phyloP scores from a whole-genome alignment of 1,140 invertebrate species.

The Limonius californicus region DNA sequence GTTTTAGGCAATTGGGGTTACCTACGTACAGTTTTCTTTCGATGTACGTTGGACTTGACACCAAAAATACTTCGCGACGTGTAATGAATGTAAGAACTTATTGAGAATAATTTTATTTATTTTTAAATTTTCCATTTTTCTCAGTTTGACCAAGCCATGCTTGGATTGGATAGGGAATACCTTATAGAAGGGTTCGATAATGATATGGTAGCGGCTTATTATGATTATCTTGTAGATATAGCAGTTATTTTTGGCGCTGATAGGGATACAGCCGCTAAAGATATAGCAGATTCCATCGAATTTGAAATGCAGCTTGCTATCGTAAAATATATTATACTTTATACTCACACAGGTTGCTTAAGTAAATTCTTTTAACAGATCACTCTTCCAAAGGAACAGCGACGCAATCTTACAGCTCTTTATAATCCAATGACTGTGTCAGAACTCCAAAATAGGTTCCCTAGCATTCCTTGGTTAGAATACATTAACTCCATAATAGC shows the following conservation, averaged over 20 bases:
- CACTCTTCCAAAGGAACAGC: constrained; percentile 2
- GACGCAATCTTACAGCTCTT: neutral
- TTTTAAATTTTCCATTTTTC: neutral
- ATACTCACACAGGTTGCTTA: neutral
- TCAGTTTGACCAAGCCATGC: constrained; percentile 88
- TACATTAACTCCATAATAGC: constrained; percentile 53
- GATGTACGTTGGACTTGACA: constrained; percentile 82
- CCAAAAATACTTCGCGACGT: constrained; percentile 81
- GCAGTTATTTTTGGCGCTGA: constrained; percentile 84
- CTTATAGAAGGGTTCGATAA: constrained; percentile 76
- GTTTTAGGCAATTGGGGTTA: constrained; percentile 73
- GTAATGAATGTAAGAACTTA: constrained; percentile 86
- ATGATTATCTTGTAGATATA: constrained; percentile 82
- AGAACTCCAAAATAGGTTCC: constrained; percentile 51
- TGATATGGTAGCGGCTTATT: constrained; percentile 74
- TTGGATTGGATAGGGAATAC: constrained; percentile 86
- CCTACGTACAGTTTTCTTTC: constrained; percentile 89
- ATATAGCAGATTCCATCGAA: constrained; percentile 77
- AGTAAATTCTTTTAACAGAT: too few relatives aligned
- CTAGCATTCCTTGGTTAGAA: constrained; percentile 53
- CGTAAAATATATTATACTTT: constrained; percentile 43
- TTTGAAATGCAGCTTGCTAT: constrained; percentile 96
- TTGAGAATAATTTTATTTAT: too few relatives aligned
- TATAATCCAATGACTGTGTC: constrained; percentile 63
- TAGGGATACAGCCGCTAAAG: constrained; percentile 58